Base-by-base conservation (phyloP, 2,797 vertebrate genomes). In the Bovichtus variegatus region DNA sequence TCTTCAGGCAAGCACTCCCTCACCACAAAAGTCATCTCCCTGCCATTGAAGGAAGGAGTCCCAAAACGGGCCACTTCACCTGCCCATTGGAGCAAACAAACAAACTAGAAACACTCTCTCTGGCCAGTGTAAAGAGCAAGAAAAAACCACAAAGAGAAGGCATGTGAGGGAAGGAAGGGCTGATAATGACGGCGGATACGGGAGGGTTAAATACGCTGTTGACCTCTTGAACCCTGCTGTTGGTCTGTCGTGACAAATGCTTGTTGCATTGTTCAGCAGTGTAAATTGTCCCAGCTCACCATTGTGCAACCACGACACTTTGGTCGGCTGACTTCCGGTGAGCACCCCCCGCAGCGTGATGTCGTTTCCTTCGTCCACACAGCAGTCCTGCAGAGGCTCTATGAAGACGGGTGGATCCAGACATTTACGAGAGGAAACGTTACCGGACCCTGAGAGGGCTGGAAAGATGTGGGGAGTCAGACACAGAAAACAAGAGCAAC, bases 221-320 rank as follows among this genome's bases (percentile, higher is more conserved):
- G 9, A 65, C 34, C 27, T 16, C 25, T 70, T 19, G n/a, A 77
- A 0, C 31, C 12, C 40, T 29, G 23, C 16, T 18, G 46, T 21
- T 47, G 31, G 41, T 67, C 63, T 29, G 49, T 75, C 16, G 29
- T n/a, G 43, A 25, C 0, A 51, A n/a, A 44, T 29, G 1, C 11
- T 21, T 4, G 21, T 10, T 68, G 6, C 15, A 70, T 58, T 66
- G 58, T 55, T 55, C 3, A n/a, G n/a, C n/a, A 29, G 19, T 9
- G 16, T 7, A 27, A 21, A 53, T 44, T 3, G 21, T 40, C 43
- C 15, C 13, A 57, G 41, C 93, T 94, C 82, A 95, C 95, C 95
- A 73, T 96, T 96, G 85, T 95, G 94, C 53, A 95, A 50, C 95
- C 95, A 95, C 2, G 83, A 90, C 70, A 94, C 85, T 57, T 58